Evolutionary conservation across 1,140 invertebrate species (phyloP).

Genomic region (Aradophagus sp.): DNA sequence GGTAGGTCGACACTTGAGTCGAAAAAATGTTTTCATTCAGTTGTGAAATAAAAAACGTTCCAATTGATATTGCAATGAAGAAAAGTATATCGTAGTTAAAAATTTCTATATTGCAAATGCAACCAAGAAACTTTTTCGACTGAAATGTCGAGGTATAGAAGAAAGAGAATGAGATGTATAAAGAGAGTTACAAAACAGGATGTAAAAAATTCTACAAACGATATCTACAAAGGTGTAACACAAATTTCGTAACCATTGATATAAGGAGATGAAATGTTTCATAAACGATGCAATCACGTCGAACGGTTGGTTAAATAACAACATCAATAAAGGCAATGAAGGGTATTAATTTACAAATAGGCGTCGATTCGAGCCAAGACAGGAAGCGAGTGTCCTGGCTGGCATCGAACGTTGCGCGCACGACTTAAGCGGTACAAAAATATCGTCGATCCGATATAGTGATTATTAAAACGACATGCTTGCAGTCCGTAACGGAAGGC

Average conservation of each 20-base stretch:
- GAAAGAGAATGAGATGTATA: too few species aligned
- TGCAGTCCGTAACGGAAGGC: conserved; percentile 59
- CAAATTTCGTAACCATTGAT: conserved; percentile 8
- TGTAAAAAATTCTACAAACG: conserved; percentile 42
- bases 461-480: conserved; percentile 42
- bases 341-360: conserved; percentile 42
- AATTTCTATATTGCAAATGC: too few species aligned
- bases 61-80: too few species aligned
- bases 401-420: conserved; percentile 27
- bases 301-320: conserved; percentile 34
- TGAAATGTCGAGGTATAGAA: too few species aligned
- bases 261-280: conserved; percentile 25
- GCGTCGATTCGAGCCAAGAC: conserved; percentile 15
- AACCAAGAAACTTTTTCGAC: too few species aligned
- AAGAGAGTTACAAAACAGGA: conserved; percentile 20
- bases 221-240: conserved; percentile 35
- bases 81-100: too few species aligned
- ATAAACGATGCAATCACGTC: conserved; percentile 15
- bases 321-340: conserved; percentile 20
- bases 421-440: conserved; percentile 57
- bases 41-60: too few species aligned
- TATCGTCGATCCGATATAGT: conserved; percentile 43
- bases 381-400: conserved; percentile 11
- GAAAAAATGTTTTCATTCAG: too few species aligned
- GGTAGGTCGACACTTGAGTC: too few species aligned